Evolutionary conservation across 2,113 vertebrate genomes (phyloP).

Genomic region (Ameiurus melas): DNA sequence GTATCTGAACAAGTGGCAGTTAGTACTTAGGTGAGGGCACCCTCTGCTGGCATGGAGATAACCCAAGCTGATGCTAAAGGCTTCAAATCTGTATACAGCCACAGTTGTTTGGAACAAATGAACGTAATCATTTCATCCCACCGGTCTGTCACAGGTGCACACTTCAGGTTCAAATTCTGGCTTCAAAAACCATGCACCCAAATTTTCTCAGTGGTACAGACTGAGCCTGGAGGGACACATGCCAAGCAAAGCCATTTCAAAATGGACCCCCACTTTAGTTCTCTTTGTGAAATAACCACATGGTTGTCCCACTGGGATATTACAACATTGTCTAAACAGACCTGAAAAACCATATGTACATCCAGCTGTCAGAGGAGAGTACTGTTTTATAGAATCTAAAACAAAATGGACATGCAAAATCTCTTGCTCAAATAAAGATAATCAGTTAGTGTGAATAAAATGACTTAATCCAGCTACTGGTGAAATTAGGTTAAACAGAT

Average conservation of each 20-base stretch:
- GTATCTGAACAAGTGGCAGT: neutral
- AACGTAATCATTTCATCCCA: no score
- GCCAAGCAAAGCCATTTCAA: neutral
- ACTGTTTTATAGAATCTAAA: neutral
- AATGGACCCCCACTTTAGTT: neutral
- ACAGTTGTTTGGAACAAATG: neutral
- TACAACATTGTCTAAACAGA: neutral
- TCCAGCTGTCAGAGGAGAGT: neutral
- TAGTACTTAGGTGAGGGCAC: neutral
- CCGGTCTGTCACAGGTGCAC: no score
- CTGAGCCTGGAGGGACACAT: neutral
- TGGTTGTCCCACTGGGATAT: neutral
- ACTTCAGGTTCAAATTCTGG: no score
- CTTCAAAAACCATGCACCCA: no score
- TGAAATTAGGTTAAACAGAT: neutral
- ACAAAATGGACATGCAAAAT: neutral
- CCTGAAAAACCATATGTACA: neutral
- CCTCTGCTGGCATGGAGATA: neutral
- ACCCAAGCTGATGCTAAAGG: neutral
- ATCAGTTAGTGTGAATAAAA: neutral
- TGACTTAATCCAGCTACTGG: conserved; percentile 5
- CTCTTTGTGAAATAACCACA: no score
- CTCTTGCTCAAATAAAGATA: neutral
- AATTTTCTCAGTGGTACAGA: neutral
- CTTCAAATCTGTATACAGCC: neutral